Base-by-base conservation (phyloP, 2,113 vertebrate genomes). In the Rhombomys opimus region DNA sequence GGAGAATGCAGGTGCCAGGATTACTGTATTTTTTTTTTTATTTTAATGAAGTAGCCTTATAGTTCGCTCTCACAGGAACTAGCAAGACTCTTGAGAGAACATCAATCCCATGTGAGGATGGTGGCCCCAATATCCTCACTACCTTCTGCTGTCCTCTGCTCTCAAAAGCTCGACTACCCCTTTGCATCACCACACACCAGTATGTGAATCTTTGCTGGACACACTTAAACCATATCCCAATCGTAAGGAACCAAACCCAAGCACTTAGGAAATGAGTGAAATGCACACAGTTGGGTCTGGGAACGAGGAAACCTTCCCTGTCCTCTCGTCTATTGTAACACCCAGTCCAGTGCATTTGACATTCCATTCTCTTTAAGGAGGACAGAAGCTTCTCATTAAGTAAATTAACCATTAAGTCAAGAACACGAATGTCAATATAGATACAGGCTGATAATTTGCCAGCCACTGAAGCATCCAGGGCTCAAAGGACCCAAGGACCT, bases 351-450 rank as follows among this genome's bases (percentile, higher is more conserved):
- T 88, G 90, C 14, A 94, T 95, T 90, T 95, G 93, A 95, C 90
- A 94, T 94, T 25, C 30, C 89, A 78, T 59, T 25, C 73, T 80
- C 46, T 95, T 95, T 76, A 11, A 89, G 96, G 73, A 90, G 87
- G 77, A 95, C 73, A n/a, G 72, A 82, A 94, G 63, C 32, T 78
- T 68, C 95, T 97, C 96, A 97, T 97, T 97, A 97, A 96, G 93
- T 96, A 96, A 96, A 97, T 96, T 94, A 96, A 95, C 88, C 88
- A 95, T 89, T 92, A 97, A 32, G 61, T 87, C 68, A 78, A 89
- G 92, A 94, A 96, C 94, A 96, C 22, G 13, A 89, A 92, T 89
- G 93, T 94, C 90, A 93, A 87, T 96, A 92, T 84, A 97, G 97
- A 87, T 91, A 76, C 73, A 95, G 89, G 73, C 68, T 97, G 82